Base-by-base conservation (phyloP, 2,888 invertebrate species). In the Drosophila merina region DNA sequence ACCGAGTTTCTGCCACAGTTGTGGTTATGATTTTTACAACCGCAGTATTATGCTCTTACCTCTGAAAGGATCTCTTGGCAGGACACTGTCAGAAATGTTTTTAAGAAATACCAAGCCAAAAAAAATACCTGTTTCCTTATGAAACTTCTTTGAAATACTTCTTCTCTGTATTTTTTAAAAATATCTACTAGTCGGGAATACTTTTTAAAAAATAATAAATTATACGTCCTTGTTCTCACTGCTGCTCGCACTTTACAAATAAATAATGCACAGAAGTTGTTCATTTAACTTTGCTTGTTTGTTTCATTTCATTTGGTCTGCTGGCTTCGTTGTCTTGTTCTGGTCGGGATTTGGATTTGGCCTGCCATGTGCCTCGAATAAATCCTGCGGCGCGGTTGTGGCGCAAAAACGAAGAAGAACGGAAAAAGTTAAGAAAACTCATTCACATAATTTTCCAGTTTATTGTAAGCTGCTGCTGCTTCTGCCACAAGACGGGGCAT, bases 371-470 rank as follows among this genome's bases (percentile, higher is more conserved):
- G 84, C 77, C 86, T 77, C 77, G 79, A 79, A 86, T 86, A 84
- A 84, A 84, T 84, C 83, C 86, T 20, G 2, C 1, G 20, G 20
- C 20, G 20, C 20, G 20, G 20, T 14, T 3, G 6, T 14, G 20
- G 49, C 14, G 14, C 20, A 62, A 14, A 36, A n/a, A 2, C 20
- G 12, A 36, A 49, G 30, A 14, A 25, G n/a, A 68, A 20, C 40
- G 20, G 74, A 79, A 81, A 72, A 84, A 86, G 82, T 84, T 86
- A 76, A 84, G 84, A 84, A 75, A 85, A 86, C 84, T 86, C 84
- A 85, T 85, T 86, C 84, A 81, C 84, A 85, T 86, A 86, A 85
- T 85, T 86, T 86, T 84, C 74, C 67, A 85, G 84, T 85, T 85
- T 85, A 86, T 86, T 85, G 84, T 86, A 75, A 59, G 74, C 54